phyloP scores from a whole-genome alignment of 2,113 vertebrate species.

The Ciconia boyciana region DNA sequence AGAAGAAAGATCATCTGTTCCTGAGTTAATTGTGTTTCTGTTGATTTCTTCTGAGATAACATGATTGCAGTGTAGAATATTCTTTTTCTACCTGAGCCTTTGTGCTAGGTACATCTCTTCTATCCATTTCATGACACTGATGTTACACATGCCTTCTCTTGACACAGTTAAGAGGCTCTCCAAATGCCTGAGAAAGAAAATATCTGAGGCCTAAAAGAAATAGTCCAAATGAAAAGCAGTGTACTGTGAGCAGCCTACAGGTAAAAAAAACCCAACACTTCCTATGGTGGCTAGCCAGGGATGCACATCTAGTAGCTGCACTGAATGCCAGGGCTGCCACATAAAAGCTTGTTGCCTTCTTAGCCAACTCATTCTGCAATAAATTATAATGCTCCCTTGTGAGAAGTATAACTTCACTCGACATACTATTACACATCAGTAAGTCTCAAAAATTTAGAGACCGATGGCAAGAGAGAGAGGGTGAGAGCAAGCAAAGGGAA shows the following conservation, averaged over 20 bases:
- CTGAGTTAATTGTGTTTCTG: background rate
- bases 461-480: background rate
- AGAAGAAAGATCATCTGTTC: background rate
- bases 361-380: background rate
- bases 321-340: background rate
- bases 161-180: background rate
- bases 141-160: background rate
- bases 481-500: background rate
- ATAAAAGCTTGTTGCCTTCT: background rate
- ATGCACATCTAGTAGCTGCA: background rate
- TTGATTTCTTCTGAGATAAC: background rate
- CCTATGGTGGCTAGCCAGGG: background rate
- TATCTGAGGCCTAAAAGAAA: background rate
- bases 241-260: background rate
- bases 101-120: background rate
- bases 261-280: background rate
- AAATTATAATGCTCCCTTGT: background rate
- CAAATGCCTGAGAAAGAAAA: background rate
- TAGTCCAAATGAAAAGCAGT: background rate
- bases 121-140: background rate
- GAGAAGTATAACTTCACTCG: background rate
- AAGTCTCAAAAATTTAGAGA: background rate
- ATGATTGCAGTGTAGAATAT: background rate
- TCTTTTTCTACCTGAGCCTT: background rate
- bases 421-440: background rate